phyloP scores from a whole-genome alignment of 2,113 vertebrate species.

The Nerophis lumbriciformis region DNA sequence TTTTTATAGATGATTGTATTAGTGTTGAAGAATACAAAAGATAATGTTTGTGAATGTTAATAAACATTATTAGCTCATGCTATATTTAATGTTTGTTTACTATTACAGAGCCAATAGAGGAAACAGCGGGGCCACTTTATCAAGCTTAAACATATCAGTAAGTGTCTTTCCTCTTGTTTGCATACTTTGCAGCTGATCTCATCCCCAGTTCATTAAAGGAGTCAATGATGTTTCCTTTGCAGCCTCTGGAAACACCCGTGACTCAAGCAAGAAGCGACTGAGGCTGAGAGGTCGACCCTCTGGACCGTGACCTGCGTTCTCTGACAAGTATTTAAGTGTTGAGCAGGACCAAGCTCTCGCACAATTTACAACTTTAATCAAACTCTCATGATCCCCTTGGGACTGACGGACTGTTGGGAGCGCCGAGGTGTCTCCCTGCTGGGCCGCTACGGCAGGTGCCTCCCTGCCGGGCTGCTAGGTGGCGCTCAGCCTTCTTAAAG shows the following conservation, averaged over 20 bases:
- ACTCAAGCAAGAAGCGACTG: slow-evolving; percentile 40
- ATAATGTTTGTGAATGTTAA: not conserved
- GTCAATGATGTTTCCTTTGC: slow-evolving; percentile 9
- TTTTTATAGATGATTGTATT: no score
- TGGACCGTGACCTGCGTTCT: slow-evolving; percentile 34
- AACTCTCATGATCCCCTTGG: no score
- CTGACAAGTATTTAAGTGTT: slow-evolving; percentile 21
- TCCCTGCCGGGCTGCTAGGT: not conserved
- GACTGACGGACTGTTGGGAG: no score
- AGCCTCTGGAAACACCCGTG: slow-evolving; percentile 57
- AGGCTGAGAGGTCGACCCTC: slow-evolving; percentile 32
- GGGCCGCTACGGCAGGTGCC: not conserved
- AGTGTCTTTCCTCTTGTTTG: slow-evolving; percentile 20
- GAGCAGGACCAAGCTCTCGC: no score
- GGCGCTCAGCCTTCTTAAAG: not conserved
- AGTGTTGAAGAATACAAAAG: not conserved
- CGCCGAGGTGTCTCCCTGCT: not conserved
- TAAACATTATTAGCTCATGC: not conserved
- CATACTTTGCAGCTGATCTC: not conserved
- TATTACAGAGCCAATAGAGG: slow-evolving; percentile 72
- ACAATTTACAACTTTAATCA: no score
- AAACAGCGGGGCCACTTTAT: slow-evolving; percentile 76
- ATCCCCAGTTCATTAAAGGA: not conserved
- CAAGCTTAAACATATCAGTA: slow-evolving; percentile 64
- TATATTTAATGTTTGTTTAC: not conserved